Evolutionary conservation across 2,888 invertebrate genomes (phyloP).

Genomic region (Drosophila subquinaria): DNA sequence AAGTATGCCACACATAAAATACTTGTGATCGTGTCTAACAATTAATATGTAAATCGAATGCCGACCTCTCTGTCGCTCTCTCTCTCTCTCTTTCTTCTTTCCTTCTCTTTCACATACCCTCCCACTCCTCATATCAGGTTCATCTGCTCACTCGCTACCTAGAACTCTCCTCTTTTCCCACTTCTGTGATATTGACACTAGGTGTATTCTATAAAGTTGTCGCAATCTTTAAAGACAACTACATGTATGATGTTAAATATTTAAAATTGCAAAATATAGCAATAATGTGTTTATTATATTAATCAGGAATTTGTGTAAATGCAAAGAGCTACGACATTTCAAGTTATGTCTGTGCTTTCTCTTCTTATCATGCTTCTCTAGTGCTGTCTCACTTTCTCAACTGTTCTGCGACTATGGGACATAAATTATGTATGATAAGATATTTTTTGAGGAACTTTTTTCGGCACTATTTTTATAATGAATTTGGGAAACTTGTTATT

Average conservation of each 20-base stretch:
- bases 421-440: too few relatives aligned
- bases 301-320: background rate
- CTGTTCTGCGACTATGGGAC: too few relatives aligned
- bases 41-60: slow-evolving; percentile 61
- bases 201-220: background rate
- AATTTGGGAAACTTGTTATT: background rate
- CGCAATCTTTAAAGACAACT: too few relatives aligned
- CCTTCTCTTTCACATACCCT: slow-evolving; percentile 12
- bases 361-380: background rate
- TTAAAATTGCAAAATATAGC: too few relatives aligned
- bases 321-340: too few relatives aligned
- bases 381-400: background rate
- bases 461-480: background rate
- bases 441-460: background rate
- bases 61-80: slow-evolving; percentile 33
- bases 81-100: slow-evolving; percentile 34
- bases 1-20: slow-evolving; percentile 29
- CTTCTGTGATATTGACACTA: background rate
- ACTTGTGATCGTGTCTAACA: slow-evolving; percentile 44
- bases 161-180: background rate
- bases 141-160: slow-evolving; percentile 14
- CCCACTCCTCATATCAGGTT: slow-evolving; percentile 7
- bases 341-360: background rate
- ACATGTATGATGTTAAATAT: too few relatives aligned
- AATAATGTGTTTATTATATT: background rate